Conservation (phyloP, 2,113 vertebrate genomes). For the Hydrochoerus hydrochaeris region DNA sequence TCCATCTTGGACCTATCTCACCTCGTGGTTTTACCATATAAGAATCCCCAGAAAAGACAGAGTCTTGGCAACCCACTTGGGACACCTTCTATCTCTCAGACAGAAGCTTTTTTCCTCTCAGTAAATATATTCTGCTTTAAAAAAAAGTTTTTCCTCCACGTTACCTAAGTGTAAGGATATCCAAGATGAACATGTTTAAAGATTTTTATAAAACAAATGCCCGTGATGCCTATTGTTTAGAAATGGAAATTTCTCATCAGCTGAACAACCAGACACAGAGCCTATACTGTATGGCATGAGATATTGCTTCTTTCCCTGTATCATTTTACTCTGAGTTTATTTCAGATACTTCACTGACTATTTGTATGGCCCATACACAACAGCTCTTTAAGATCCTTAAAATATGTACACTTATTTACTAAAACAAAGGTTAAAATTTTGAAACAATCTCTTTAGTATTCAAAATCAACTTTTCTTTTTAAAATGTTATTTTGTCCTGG, state of each 20-base stretch:
- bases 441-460: background rate
- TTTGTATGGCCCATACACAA: background rate
- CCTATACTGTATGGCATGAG: background rate
- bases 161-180: background rate
- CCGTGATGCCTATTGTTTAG: background rate
- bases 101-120: too few species aligned
- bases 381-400: background rate
- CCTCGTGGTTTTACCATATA: too few species aligned
- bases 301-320: background rate
- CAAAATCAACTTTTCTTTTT: constrained; percentile 43
- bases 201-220: background rate
- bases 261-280: background rate
- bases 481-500: background rate
- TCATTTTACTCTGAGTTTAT: background rate
- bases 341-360: background rate
- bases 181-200: background rate
- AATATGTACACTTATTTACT: background rate
- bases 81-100: too few species aligned
- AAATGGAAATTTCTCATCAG: background rate
- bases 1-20: too few species aligned
- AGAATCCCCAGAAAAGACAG: too few species aligned
- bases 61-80: too few species aligned
- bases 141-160: background rate
- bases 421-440: background rate
- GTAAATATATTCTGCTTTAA: too few species aligned